Evolutionary conservation across 2,797 vertebrate species (phyloP).

Genomic region (Erethizon dorsatum): DNA sequence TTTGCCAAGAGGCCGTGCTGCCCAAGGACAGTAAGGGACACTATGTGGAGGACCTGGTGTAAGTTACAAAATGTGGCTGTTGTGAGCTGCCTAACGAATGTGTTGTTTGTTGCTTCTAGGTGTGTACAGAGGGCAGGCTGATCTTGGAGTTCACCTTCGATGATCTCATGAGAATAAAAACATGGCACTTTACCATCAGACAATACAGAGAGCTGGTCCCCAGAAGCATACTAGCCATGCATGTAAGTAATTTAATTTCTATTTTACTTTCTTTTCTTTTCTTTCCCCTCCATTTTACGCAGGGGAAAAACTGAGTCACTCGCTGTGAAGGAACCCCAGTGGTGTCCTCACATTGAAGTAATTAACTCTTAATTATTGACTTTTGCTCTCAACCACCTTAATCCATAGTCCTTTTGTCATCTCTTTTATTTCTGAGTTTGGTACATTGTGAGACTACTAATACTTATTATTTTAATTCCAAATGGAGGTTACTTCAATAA

Average conservation of each 20-base stretch:
- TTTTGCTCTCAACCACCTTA: constrained; percentile 67
- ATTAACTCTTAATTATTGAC: constrained; percentile 84
- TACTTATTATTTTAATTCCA: constrained; percentile 82
- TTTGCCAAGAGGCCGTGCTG: not conserved
- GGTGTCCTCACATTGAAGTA: constrained; percentile 75
- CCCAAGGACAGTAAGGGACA: not conserved
- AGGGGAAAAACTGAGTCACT: constrained; percentile 60
- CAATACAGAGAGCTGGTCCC: constrained; percentile 99
- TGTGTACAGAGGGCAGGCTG: constrained; percentile 98
- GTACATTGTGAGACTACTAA: not conserved
- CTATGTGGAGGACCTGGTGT: fast-evolving
- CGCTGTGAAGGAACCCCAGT: constrained; percentile 61
- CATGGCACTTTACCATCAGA: constrained; percentile 99
- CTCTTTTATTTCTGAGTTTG: constrained; percentile 72
- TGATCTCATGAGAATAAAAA: constrained; percentile 99
- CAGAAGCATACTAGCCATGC: constrained; percentile 99
- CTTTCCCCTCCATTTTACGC: constrained; percentile 74
- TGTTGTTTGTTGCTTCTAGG: constrained; percentile 90
- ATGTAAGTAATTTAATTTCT: constrained; percentile 94
- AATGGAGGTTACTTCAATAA: constrained; percentile 49
- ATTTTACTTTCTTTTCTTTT: not conserved
- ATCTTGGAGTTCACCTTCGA: constrained; percentile 99
- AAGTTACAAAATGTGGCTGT: not conserved
- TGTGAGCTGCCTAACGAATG: not conserved
- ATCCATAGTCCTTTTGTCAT: constrained; percentile 45